Conservation (phyloP, 2,888 invertebrate species). For the Nephrotoma flavescens region DNA sequence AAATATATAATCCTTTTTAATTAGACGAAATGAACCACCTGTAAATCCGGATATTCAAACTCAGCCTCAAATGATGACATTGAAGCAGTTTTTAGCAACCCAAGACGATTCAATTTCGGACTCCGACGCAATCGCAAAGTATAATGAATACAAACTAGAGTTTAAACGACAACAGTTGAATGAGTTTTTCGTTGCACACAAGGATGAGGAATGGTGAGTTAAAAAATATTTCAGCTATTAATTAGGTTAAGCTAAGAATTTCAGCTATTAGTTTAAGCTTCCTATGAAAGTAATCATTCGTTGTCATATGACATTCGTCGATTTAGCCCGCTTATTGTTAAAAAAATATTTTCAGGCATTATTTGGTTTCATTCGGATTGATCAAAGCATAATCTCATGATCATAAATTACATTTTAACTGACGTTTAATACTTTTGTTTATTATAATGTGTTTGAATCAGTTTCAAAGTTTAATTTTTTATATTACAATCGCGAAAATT, state of each 20-base stretch:
- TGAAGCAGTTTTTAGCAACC: conserved; percentile 89
- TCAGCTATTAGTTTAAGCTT: background rate
- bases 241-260: too few species aligned
- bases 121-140: conserved; percentile 89
- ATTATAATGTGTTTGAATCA: background rate
- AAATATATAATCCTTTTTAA: background rate
- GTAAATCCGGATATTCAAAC: conserved; percentile 39
- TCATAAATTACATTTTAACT: background rate
- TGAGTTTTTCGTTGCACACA: conserved; percentile 97
- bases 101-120: conserved; percentile 97
- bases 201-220: conserved; percentile 98
- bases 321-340: background rate
- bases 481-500: too few species aligned
- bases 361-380: conserved; percentile 1
- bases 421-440: background rate
- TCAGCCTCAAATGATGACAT: conserved; percentile 90
- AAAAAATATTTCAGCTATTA: background rate
- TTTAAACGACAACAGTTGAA: conserved; percentile 92
- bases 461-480: too few species aligned
- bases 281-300: background rate
- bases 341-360: conserved; percentile 1
- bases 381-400: background rate
- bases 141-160: conserved; percentile 96
- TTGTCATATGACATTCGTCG: background rate
- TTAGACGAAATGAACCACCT: conserved; percentile 15